phyloP scores from a whole-genome alignment of 1,140 invertebrate genomes.

The Drosophila sp. region DNA sequence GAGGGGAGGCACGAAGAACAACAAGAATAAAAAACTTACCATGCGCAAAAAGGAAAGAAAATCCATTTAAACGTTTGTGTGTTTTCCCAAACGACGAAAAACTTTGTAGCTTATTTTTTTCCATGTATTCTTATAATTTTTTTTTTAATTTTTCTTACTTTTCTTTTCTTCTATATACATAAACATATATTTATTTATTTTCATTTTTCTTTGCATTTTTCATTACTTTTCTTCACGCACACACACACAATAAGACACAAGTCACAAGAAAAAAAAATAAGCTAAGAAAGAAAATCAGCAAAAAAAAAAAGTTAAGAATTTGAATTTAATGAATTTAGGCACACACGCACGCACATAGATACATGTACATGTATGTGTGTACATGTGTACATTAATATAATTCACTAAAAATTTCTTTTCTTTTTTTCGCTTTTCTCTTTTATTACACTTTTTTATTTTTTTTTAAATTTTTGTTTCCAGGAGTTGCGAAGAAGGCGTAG shows the following conservation, averaged over 20 bases:
- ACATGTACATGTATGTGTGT: constrained; percentile 1
- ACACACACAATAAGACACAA: constrained; percentile 7
- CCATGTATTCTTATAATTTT: not conserved
- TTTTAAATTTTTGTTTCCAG: not conserved
- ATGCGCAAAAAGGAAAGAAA: constrained; percentile 3
- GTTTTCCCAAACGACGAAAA: not conserved
- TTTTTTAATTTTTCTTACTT: not conserved
- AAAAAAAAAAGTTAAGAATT: constrained; percentile 4
- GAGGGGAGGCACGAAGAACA: not conserved
- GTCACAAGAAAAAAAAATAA: constrained; percentile 5
- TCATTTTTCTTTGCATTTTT: not conserved
- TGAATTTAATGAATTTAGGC: not conserved
- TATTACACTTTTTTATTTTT: not conserved
- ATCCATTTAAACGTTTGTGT: constrained; percentile 1
- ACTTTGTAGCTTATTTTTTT: not conserved
- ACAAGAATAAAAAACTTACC: not conserved
- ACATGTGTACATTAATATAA: constrained; percentile 22
- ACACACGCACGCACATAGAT: not conserved
- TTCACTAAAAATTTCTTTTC: constrained; percentile 34
- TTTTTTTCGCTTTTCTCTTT: not conserved
- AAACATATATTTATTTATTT: not conserved
- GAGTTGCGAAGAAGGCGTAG: not conserved
- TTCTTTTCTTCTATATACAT: constrained; percentile 15
- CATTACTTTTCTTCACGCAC: not conserved
- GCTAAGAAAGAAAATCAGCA: not conserved